Conservation (phyloP, 2,888 invertebrate genomes). For the Synanthedon formicaeformis region DNA sequence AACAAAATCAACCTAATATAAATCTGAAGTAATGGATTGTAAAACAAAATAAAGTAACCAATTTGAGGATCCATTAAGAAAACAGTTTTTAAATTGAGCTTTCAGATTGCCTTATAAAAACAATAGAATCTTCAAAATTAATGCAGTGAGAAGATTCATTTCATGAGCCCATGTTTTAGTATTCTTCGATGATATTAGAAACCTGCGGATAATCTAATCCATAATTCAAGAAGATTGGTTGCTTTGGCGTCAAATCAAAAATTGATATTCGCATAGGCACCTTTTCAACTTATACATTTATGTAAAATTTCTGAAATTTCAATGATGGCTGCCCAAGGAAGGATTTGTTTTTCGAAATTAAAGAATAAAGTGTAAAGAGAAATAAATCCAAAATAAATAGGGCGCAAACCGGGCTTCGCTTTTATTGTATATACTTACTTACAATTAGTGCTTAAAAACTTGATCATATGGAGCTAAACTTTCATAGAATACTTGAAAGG, state of each 20-base stretch:
- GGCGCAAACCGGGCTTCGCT: too few species aligned
- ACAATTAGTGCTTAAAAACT: too few species aligned
- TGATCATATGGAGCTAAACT: too few species aligned
- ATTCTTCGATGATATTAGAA: slow-evolving; percentile 11
- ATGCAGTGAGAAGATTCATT: slow-evolving; percentile 11
- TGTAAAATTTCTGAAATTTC: too few species aligned
- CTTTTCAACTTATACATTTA: not conserved
- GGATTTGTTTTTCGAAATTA: too few species aligned
- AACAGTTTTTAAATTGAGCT: slow-evolving; percentile 3
- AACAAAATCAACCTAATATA: too few species aligned
- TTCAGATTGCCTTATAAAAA: slow-evolving; percentile 12
- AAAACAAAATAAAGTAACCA: slow-evolving; percentile 1
- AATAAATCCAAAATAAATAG: too few species aligned
- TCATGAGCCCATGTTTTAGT: slow-evolving; percentile 11
- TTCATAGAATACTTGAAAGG: too few species aligned
- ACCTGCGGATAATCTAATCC: slow-evolving; percentile 15
- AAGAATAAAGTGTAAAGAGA: too few species aligned
- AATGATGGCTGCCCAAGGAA: too few species aligned
- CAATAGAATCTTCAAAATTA: slow-evolving; percentile 9
- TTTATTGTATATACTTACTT: too few species aligned
- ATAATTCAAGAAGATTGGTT: slow-evolving; percentile 13
- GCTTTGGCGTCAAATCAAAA: slow-evolving; percentile 4
- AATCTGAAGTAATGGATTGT: too few species aligned
- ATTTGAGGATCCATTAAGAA: not conserved
- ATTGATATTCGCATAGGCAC: slow-evolving; percentile 7